A percentile compares a stretch with the other conserved stretches of the same genome.
Evolutionary conservation across 2,888 invertebrate species (phyloP).

Genomic region (Meghimatium bilineatum): DNA sequence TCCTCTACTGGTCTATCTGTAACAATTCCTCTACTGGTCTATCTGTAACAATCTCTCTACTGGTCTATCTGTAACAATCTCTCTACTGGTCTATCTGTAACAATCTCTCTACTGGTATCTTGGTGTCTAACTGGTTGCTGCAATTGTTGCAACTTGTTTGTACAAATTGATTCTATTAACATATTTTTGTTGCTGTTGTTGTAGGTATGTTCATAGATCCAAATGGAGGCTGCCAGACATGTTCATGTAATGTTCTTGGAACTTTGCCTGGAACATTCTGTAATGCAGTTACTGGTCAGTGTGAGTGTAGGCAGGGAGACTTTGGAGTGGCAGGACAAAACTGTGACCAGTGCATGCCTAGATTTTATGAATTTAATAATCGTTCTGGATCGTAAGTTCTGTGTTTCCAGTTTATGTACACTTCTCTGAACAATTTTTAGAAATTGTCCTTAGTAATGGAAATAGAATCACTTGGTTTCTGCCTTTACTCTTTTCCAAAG

Average conservation of each 20-base stretch:
- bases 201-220: constrained; percentile 49
- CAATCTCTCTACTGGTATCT: no score
- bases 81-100: no score
- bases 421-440: neutral
- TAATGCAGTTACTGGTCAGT: constrained; percentile 72
- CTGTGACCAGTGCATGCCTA: constrained; percentile 68
- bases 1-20: no score
- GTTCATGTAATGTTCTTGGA: constrained; percentile 67
- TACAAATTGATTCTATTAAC: neutral
- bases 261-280: constrained; percentile 66
- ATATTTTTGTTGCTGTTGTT: neutral
- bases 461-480: neutral
- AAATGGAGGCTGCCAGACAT: constrained; percentile 70
- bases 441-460: neutral
- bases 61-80: no score
- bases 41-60: no score
- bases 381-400: constrained; percentile 58
- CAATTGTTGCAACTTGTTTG: no score
- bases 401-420: neutral
- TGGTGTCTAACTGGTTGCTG: no score
- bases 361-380: constrained; percentile 61
- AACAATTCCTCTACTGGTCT: no score
- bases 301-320: constrained; percentile 66
- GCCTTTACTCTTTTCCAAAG: neutral
- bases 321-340: constrained; percentile 69